Evolutionary conservation across 1,140 invertebrate genomes (phyloP).

Genomic region (Bombus confusus): DNA sequence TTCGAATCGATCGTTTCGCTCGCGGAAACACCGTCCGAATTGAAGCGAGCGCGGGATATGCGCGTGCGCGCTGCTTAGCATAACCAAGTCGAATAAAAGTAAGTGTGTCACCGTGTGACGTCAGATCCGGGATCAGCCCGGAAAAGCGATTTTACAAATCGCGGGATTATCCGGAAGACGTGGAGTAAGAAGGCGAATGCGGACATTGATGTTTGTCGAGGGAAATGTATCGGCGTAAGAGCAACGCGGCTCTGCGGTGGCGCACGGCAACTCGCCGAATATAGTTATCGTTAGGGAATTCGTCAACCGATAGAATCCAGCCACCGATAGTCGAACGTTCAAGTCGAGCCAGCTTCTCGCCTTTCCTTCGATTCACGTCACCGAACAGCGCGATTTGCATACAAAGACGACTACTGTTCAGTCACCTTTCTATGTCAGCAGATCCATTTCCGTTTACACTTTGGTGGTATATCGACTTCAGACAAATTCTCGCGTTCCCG

Average conservation of each 20-base stretch:
- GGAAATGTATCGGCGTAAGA: constrained; percentile 39
- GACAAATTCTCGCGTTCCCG: not conserved
- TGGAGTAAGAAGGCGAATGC: not conserved
- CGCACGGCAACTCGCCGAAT: constrained; percentile 64
- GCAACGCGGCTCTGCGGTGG: too few species aligned
- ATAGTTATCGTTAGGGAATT: constrained; percentile 73
- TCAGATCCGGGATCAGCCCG: constrained; percentile 46
- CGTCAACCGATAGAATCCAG: constrained; percentile 67
- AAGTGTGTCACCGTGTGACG: constrained; percentile 19
- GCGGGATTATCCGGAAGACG: constrained; percentile 37
- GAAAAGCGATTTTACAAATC: constrained; percentile 46
- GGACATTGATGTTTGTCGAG: constrained; percentile 11
- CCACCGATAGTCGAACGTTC: constrained; percentile 37
- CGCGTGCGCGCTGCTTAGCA: not conserved
- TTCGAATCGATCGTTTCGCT: not conserved
- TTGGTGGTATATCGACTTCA: constrained; percentile 56
- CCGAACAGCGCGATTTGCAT: constrained; percentile 68
- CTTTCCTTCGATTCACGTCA: constrained; percentile 46
- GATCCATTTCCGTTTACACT: constrained; percentile 45
- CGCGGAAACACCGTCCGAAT: not conserved
- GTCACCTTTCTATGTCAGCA: constrained; percentile 38
- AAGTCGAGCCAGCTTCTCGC: constrained; percentile 59
- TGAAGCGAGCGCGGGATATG: not conserved
- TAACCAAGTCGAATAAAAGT: constrained; percentile 20
- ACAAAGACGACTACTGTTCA: constrained; percentile 51